Percentiles rank a stretch among this genome's conserved stretches.
phyloP scores from a whole-genome alignment of 2,797 vertebrate species.

The Sebastes goodei region DNA sequence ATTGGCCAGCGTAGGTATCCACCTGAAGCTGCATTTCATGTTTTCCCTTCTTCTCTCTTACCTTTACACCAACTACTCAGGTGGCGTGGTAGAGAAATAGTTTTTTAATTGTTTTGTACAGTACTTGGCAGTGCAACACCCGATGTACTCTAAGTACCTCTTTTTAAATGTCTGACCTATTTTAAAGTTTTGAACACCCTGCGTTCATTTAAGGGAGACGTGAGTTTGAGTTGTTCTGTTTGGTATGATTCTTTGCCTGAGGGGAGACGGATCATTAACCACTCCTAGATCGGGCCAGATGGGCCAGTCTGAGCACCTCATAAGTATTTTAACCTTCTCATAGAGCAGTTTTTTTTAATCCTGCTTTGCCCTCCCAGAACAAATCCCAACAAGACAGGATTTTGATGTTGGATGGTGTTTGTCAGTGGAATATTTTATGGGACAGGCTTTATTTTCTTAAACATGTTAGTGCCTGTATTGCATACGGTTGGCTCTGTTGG shows the following conservation, averaged over 20 bases:
- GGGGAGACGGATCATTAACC: background rate
- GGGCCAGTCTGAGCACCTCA: conserved; percentile 19
- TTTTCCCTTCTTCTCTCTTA: background rate
- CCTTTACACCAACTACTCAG: conserved; percentile 31
- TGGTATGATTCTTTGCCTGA: background rate
- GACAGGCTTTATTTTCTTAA: conserved; percentile 3
- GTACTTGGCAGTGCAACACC: background rate
- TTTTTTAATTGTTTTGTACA: background rate
- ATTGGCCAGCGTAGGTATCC: background rate
- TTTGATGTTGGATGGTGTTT: background rate
- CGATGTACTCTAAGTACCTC: too few species aligned
- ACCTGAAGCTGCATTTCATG: background rate
- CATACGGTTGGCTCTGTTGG: background rate
- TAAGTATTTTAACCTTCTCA: background rate
- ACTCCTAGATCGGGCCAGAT: background rate
- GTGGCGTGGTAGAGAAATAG: background rate
- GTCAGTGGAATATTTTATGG: conserved; percentile 21
- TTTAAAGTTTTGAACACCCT: background rate
- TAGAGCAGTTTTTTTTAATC: background rate
- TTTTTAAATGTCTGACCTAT: background rate
- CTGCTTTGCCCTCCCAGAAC: background rate
- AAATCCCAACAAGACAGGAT: conserved; percentile 22
- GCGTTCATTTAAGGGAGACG: background rate
- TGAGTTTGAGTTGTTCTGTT: background rate
- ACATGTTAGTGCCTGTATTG: conserved; percentile 42